Evolutionary conservation across 2,113 vertebrate genomes (phyloP).

Genomic region (Pluvialis apricaria): DNA sequence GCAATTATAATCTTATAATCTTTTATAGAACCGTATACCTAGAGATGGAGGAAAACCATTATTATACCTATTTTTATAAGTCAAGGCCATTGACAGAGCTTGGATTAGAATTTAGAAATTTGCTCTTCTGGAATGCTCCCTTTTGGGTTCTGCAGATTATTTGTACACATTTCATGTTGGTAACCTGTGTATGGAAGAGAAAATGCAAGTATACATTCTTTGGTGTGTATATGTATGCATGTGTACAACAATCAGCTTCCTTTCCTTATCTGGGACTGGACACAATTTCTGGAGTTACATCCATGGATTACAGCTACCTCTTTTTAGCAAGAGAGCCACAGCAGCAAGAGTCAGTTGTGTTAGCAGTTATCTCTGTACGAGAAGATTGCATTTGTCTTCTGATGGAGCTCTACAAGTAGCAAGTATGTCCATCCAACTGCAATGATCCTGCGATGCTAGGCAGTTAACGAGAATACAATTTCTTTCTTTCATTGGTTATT

Average conservation of each 20-base stretch:
- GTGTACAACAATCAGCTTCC: background rate
- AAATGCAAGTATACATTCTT: background rate
- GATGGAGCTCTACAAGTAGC: background rate
- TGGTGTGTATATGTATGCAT: background rate
- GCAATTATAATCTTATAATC: background rate
- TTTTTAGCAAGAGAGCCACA: background rate
- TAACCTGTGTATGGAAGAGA: conserved; percentile 29
- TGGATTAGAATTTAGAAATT: conserved; percentile 44
- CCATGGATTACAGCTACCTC: background rate
- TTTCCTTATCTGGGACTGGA: background rate
- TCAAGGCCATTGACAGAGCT: conserved; percentile 40
- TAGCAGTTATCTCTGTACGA: background rate
- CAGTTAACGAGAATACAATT: background rate
- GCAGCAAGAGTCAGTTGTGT: background rate
- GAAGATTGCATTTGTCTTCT: background rate
- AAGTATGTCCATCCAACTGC: background rate
- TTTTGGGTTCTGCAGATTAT: conserved; percentile 34
- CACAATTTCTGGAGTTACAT: background rate
- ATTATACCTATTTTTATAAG: conserved; percentile 11
- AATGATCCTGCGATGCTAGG: fast-evolving
- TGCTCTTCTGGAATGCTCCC: conserved; percentile 30
- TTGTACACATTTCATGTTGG: background rate
- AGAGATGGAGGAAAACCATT: conserved; percentile 5
- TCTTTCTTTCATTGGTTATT: background rate
- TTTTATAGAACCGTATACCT: background rate